Evolutionary conservation across 2,113 vertebrate genomes (phyloP), one percentile per base, ranked within the genome.

Genomic region (Labeo catla): DNA sequence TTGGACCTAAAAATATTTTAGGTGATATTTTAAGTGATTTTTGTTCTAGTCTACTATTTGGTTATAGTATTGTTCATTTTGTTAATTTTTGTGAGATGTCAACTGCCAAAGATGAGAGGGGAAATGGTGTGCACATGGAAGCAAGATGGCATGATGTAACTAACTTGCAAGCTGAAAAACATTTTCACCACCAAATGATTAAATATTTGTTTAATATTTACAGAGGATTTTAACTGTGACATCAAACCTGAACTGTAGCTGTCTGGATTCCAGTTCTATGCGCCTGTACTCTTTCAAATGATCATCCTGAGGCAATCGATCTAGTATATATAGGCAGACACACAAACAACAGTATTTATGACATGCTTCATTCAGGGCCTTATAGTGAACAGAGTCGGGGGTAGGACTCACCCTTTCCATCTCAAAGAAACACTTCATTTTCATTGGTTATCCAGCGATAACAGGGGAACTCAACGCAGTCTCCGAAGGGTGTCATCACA

Each of bases 381-480:
- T 43, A 12, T 23, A 13, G 10, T 47, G 21, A 47, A 1, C 3
- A 47, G 39, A 47, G n/a, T n/a, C 1, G n/a, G 39, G 8, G 8
- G 3, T 47, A 11, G 72, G 72, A 8, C 66, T 91, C 85, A 99
- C 98, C 98, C 91, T 10, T 92, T 39, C 97, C 97, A n/a, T 98
- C 97, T 73, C 97, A 92, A 76, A 99, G 96, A 66, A 97, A 91
- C 21, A 99, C 88, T 86, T 98, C 98, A 8, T 96, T 97, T 43
- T 98, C 95, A 8, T 95, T 96, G 0, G 95, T 94, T 90, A 99
- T 93, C 98, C 98, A 99, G 43, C 95, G 95, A 92, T 97, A 99
- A 91, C 98, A 99, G 0, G 98, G 98, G 86, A 98, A 99, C 88
- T 99, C 97, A 8, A 97, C 3, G 68, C 97, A 95, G 8, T 98